Evolutionary conservation across 2,888 invertebrate species (phyloP).

Genomic region (Pteria penguin): DNA sequence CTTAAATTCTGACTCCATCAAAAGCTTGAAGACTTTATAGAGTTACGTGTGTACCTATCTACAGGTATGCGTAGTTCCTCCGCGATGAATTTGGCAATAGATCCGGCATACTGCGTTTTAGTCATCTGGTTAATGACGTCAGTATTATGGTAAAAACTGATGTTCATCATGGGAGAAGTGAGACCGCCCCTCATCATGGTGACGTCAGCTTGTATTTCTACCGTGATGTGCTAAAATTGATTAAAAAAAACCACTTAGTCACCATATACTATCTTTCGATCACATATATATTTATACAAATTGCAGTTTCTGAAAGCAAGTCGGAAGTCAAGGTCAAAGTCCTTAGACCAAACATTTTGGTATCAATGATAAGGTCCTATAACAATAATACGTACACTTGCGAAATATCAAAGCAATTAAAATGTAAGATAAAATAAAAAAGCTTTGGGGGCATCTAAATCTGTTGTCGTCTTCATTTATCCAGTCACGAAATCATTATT

Average conservation of each 20-base stretch:
- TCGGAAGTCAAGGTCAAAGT: too few species aligned
- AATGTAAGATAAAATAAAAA: too few species aligned
- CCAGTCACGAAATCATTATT: too few species aligned
- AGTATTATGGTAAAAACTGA: slow-evolving; percentile 36
- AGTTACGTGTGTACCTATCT: slow-evolving; percentile 34
- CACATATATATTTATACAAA: too few species aligned
- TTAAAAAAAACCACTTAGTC: neutral
- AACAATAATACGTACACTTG: too few species aligned
- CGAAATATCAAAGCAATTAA: too few species aligned
- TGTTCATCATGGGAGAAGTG: slow-evolving; percentile 39
- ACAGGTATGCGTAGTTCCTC: slow-evolving; percentile 17
- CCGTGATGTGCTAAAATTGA: slow-evolving; percentile 24
- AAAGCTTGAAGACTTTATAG: neutral
- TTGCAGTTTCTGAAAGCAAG: too few species aligned
- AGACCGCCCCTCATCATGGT: slow-evolving; percentile 35
- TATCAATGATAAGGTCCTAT: too few species aligned
- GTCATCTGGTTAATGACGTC: slow-evolving; percentile 27
- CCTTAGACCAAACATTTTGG: too few species aligned
- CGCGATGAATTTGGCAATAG: slow-evolving; percentile 35
- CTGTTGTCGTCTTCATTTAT: too few species aligned
- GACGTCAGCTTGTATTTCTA: slow-evolving; percentile 34
- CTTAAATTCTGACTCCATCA: neutral
- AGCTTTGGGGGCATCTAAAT: too few species aligned
- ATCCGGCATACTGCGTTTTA: slow-evolving; percentile 15
- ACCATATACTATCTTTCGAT: neutral